Percentiles rank a stretch among this genome's conserved stretches.
These are phyloP conservation scores for Drosophila sturtevanti DNA, from an alignment of 1,140 invertebrate species.

Conservation along the genomic window DNA sequence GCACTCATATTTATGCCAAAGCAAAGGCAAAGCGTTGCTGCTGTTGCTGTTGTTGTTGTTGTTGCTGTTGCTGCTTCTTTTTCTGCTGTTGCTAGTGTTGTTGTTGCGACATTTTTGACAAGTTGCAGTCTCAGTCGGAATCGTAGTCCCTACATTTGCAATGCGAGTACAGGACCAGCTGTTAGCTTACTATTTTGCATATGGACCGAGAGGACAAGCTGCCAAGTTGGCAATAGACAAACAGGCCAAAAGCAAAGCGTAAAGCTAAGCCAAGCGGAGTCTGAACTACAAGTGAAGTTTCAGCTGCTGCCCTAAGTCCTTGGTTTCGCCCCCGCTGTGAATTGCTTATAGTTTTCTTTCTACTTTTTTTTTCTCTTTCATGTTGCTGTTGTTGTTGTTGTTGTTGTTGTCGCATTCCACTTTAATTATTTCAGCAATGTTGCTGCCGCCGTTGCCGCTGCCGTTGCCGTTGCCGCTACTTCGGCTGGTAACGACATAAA, in stretches of 20 bases:
- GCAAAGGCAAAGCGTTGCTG: slow-evolving; percentile 54
- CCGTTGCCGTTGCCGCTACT: slow-evolving; percentile 55
- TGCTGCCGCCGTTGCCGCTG: slow-evolving; percentile 56
- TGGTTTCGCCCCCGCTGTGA: too few species aligned
- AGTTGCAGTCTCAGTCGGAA: slow-evolving; percentile 61
- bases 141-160: slow-evolving; percentile 39
- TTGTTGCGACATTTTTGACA: slow-evolving; percentile 76
- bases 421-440: slow-evolving; percentile 79
- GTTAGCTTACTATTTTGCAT: slow-evolving; percentile 68
- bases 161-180: slow-evolving; percentile 42
- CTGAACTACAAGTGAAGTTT: slow-evolving; percentile 6
- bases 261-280: slow-evolving; percentile 22
- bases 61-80: slow-evolving; percentile 1
- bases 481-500: slow-evolving; percentile 78
- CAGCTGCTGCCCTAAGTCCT: slow-evolving; percentile 18
- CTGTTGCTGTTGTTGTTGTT: not conserved
- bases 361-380: slow-evolving; percentile 9
- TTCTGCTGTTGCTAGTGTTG: not conserved
- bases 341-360: slow-evolving; percentile 32
- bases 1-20: slow-evolving; percentile 80
- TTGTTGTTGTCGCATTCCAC: slow-evolving; percentile 62
- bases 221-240: slow-evolving; percentile 65
- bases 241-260: slow-evolving; percentile 34
- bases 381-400: slow-evolving; percentile 24
- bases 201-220: slow-evolving; percentile 66